phyloP scores from a whole-genome alignment of 1,140 invertebrate genomes.

The Papilio aristodemus region DNA sequence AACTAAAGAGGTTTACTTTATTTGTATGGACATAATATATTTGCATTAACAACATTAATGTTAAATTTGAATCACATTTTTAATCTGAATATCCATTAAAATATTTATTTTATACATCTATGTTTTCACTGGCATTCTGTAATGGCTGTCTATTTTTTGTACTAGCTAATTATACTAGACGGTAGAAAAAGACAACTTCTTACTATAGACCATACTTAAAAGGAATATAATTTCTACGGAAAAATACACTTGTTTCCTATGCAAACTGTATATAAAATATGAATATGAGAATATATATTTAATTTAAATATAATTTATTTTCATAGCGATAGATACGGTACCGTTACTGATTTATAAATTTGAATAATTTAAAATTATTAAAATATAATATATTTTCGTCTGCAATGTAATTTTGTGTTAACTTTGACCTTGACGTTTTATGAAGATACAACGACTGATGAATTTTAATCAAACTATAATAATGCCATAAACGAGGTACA shows the following conservation, averaged over 20 bases:
- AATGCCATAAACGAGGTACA: too few relatives aligned
- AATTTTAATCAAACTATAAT: too few relatives aligned
- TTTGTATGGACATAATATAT: too few relatives aligned
- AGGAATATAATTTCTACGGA: constrained; percentile 1
- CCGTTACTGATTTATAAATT: background rate
- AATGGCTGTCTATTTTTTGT: too few relatives aligned
- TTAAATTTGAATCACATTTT: too few relatives aligned
- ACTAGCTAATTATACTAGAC: background rate
- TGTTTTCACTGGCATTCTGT: too few relatives aligned
- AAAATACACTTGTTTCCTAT: background rate
- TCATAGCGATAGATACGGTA: background rate
- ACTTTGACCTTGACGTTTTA: background rate
- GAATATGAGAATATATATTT: background rate
- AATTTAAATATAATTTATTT: background rate
- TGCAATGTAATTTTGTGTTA: background rate
- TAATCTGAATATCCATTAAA: too few relatives aligned
- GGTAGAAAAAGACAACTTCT: background rate
- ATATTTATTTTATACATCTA: too few relatives aligned
- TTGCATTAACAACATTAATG: too few relatives aligned
- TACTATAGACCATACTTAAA: background rate
- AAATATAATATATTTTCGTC: background rate
- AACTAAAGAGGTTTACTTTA: too few relatives aligned
- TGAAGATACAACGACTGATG: background rate
- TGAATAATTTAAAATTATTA: background rate
- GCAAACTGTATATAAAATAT: background rate